phyloP scores from a whole-genome alignment of 1,140 invertebrate genomes.

The Heliconius melpomene region DNA sequence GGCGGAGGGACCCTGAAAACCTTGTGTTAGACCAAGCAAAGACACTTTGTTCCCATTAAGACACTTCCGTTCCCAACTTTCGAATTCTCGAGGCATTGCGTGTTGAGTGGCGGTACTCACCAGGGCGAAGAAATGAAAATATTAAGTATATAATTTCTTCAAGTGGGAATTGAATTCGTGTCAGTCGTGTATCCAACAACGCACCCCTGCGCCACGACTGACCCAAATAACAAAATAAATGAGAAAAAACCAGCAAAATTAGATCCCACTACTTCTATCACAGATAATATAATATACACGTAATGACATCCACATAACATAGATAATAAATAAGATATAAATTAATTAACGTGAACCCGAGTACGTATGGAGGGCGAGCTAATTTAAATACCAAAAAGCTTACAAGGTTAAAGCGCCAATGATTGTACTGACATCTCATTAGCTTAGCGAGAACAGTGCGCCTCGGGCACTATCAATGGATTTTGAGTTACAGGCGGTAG shows the following conservation, averaged over 20 bases:
- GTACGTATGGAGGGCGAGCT: constrained; percentile 56
- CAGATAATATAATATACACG: not conserved
- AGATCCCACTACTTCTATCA: not conserved
- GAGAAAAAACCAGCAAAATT: not conserved
- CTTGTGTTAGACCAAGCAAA: too few species aligned
- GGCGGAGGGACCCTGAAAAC: too few species aligned
- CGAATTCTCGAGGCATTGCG: too few species aligned
- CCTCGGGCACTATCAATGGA: constrained; percentile 62
- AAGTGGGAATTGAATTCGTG: too few species aligned
- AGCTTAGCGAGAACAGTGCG: constrained; percentile 72
- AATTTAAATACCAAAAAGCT: constrained; percentile 75
- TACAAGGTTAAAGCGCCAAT: constrained; percentile 76
- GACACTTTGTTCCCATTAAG: too few species aligned
- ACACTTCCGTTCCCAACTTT: too few species aligned
- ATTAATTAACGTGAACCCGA: constrained; percentile 58
- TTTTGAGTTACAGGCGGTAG: constrained; percentile 32
- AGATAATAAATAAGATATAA: constrained; percentile 16
- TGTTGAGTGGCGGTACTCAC: too few species aligned
- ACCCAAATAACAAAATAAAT: not conserved
- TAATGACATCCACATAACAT: constrained; percentile 12
- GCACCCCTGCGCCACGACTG: too few species aligned
- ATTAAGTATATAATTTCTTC: too few species aligned
- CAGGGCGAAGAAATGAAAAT: too few species aligned
- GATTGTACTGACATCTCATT: constrained; percentile 80
- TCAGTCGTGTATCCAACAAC: too few species aligned